A percentile compares a stretch with the other conserved stretches of the same genome.
Conservation (phyloP, 37 sponge, comb jelly and placozoan genomes). For the Ianthella basta region DNA sequence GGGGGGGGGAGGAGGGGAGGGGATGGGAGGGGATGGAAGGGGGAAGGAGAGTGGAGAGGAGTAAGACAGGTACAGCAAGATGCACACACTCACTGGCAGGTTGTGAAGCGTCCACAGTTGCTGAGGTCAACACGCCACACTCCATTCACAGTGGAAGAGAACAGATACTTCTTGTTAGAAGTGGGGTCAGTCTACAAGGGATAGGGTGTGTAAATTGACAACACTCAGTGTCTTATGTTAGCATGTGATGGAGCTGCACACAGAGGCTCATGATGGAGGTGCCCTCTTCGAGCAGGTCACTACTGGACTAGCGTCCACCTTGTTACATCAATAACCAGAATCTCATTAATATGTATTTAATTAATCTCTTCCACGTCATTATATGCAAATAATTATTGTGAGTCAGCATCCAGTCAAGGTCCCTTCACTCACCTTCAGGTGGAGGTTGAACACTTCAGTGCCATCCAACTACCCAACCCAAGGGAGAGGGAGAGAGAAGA, state of each 20-base stretch:
- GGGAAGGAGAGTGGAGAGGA: not conserved
- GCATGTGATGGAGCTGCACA: too few species aligned
- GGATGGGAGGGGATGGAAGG: not conserved
- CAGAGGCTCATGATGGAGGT: not conserved
- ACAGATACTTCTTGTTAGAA: too few species aligned
- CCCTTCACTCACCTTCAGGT: not conserved
- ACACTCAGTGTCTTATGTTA: too few species aligned
- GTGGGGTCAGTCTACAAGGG: too few species aligned
- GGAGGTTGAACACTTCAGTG: not conserved
- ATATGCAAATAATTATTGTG: too few species aligned
- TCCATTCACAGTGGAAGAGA: too few species aligned
- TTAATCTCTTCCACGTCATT: too few species aligned
- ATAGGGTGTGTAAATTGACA: too few species aligned
- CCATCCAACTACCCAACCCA: not conserved
- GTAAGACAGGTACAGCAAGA: not conserved
- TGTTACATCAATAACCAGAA: too few species aligned
- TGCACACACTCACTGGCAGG: slow-evolving; percentile 6
- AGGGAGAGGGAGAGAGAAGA: too few species aligned
- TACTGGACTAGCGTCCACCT: not conserved
- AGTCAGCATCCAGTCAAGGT: too few species aligned
- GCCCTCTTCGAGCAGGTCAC: not conserved
- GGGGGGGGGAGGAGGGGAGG: slow-evolving; percentile 19
- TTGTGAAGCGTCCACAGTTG: not conserved
- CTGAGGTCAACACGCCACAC: not conserved
- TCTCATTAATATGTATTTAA: too few species aligned